Evolutionary conservation across 2,797 vertebrate genomes (phyloP), one percentile per base, ranked within the genome.

Genomic region (Oophaga sylvatica): DNA sequence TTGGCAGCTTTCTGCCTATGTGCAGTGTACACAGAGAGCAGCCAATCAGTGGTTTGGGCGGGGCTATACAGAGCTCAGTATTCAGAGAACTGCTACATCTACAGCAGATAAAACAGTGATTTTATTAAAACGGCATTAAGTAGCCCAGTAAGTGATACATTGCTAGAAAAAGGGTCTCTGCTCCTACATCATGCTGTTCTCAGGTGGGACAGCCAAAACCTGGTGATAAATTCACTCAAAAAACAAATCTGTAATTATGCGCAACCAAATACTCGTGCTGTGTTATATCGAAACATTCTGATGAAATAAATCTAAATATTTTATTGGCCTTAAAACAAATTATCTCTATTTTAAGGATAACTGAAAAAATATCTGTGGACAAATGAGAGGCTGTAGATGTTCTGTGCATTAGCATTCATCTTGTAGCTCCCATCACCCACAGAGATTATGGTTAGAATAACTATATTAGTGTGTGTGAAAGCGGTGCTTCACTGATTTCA

Each of bases 401-500:
- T 56, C 16, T 17, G 16, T 80, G 63, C 76, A 88, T 88, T 88
- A 84, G 65, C 63, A 88, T 88, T 78, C 76, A 84, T 84, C 87
- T 84, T 53, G 41, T n/a, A 31, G 56, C 76, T 73, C 22, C 20
- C 73, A 84, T 88, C 81, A 73, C 63, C 81, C 82, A 57, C 56
- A 70, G 77, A 84, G 45, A 84, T 80, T 88, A 84, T 75, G 12
- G 41, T 88, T 88, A 88, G 65, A 80, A 80, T 84, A 88, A 80
- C 76, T 73, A 35, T 84, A 84, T 88, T 88, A 88, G 75, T 73
- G 81, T 73, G 82, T 84, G 76, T 88, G 76, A 59, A 88, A 73
- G 87, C 56, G 62, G 76, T 73, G 87, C 87, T 84, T 75, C 31
- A 53, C 31, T 90, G 86, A 80, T 75, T 87, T 68, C 26, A 86